Evolutionary conservation across 2,113 vertebrate species (phyloP), one percentile per base, ranked within the genome.

Genomic region (Bubalus kerabau): DNA sequence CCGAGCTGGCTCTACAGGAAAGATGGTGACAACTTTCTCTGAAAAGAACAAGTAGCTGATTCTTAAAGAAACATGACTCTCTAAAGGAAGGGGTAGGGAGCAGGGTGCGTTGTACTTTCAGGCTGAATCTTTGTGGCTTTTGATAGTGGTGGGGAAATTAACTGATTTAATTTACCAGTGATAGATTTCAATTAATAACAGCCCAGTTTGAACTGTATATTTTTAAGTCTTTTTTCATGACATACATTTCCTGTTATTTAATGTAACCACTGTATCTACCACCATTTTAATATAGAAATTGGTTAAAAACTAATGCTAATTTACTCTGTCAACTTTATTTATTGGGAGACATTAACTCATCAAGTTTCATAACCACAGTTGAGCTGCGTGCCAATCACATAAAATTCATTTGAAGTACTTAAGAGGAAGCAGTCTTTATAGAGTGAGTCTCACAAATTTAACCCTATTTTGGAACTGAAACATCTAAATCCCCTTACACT

Each of bases 241-340:
- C 15, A 23, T 5, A 74, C 3, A 52, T 62, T 57, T 82, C 40
- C 91, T 90, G 46, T 5, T 23, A 90, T 84, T 92, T 92, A 74
- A 8, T 87, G 12, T 91, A 71, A 83, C 15, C n/a, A 78, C 32
- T 82, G 3, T 82, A 54, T n/a, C 87, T 81, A 43, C 5, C 2
- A 86, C 1, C 13, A 88, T 81, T 59, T 91, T 91, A 91, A 85
- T 81, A 71, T 74, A 82, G 28, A 95, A 81, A 91, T 54, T 24
- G 74, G 76, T 67, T n/a, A 28, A 87, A 78, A 67, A 40, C 6
- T 46, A 93, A 60, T 87, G 50, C 60, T 59, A 81, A 60, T 5
- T 76, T 94, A 56, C 10, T 52, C 23, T 67, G 2, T 54, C 54
- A 93, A 52, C 82, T 95, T 97, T 96, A 60, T 40, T 87, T 87